A percentile compares a stretch with the other conserved stretches of the same genome.
Conservation (phyloP, 2,888 invertebrate genomes). For the Thysanoteuthis rhombus region DNA sequence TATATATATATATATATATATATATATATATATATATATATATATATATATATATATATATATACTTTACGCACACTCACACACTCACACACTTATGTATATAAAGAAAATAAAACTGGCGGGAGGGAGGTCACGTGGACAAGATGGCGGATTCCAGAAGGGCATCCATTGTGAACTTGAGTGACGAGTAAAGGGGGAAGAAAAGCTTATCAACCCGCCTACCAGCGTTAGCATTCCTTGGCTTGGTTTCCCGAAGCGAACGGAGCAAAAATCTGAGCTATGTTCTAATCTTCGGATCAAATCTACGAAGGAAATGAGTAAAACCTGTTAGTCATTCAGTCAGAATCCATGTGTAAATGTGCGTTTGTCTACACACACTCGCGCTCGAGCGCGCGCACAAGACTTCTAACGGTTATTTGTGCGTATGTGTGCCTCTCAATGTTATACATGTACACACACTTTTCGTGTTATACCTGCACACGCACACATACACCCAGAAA, state of each 20-base stretch:
- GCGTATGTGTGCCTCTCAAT: no score
- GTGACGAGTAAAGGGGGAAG: no score
- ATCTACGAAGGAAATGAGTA: not conserved
- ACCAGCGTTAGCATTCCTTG: not conserved
- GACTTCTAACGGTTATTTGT: no score
- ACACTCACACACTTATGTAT: no score
- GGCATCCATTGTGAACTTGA: not conserved
- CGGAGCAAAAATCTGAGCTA: not conserved
- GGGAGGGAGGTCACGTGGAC: not conserved
- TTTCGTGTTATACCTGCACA: no score
- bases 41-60: no score
- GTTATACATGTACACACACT: no score
- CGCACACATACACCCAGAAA: no score
- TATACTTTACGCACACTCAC: no score
- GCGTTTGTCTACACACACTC: not conserved
- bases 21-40: not conserved
- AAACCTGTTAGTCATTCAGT: not conserved
- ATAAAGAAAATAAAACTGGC: not conserved
- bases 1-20: not conserved
- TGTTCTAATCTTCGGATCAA: not conserved
- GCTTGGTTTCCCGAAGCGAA: not conserved
- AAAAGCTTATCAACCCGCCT: not conserved
- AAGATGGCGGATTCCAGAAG: not conserved
- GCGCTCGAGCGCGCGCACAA: not conserved
- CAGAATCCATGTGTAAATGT: not conserved